Conservation (phyloP, 2,113 vertebrate genomes). For the Labeo catla region DNA sequence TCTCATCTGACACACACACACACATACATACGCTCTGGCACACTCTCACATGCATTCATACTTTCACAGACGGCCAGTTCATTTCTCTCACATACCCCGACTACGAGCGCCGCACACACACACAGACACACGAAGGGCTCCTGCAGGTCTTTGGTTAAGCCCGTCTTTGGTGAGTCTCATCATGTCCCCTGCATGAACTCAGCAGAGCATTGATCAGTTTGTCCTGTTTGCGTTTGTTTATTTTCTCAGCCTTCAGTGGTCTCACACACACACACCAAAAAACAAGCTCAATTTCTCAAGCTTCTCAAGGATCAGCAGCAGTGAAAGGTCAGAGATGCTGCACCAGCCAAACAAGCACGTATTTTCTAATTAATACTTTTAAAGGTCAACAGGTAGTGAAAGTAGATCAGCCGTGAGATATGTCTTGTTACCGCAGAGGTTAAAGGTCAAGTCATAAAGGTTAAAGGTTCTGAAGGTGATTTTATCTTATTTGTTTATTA, state of each 20-base stretch:
- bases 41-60: constrained; percentile 31
- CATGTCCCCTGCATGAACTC: constrained; percentile 76
- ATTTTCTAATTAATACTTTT: constrained; percentile 2
- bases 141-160: constrained; percentile 77
- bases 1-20: constrained; percentile 66
- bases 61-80: not conserved
- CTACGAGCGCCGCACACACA: not conserved
- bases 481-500: not conserved
- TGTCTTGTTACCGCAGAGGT: not conserved
- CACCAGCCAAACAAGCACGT: not conserved
- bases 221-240: constrained; percentile 72
- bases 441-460: not conserved
- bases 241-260: constrained; percentile 67
- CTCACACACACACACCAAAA: constrained; percentile 47
- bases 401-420: not conserved
- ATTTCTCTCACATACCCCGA: constrained; percentile 47
- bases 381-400: constrained; percentile 21
- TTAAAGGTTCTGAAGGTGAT: not conserved
- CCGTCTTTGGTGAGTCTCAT: constrained; percentile 73
- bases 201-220: constrained; percentile 76
- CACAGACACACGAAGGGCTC: constrained; percentile 64
- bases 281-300: constrained; percentile 18
- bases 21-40: constrained; percentile 43
- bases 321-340: not conserved
- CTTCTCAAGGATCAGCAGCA: constrained; percentile 3